phyloP scores from a whole-genome alignment of 2,797 vertebrate species.

The Lacerta viridis region DNA sequence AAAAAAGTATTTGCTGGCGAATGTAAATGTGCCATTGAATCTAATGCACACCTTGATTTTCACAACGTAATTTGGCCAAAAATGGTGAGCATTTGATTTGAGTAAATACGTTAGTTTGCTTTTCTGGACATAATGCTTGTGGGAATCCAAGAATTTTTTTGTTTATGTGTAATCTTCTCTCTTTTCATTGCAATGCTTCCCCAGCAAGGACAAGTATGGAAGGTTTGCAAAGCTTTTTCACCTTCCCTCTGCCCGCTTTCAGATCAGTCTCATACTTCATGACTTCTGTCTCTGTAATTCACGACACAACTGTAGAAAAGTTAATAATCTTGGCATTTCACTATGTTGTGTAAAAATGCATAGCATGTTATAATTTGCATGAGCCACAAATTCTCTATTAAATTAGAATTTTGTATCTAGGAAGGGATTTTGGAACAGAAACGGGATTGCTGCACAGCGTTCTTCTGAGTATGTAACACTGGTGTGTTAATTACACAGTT shows the following conservation, averaged over 20 bases:
- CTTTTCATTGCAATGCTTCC: constrained; percentile 99
- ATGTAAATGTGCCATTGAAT: too few species aligned
- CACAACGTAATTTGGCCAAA: too few species aligned
- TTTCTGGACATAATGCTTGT: constrained; percentile 80
- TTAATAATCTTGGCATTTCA: constrained; percentile 59
- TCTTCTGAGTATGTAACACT: constrained; percentile 61
- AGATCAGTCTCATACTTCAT: constrained; percentile 88
- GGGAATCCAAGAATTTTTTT: constrained; percentile 81
- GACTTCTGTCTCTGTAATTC: constrained; percentile 86
- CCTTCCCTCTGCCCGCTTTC: constrained; percentile 92
- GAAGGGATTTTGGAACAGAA: constrained; percentile 50
- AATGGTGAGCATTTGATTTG: too few species aligned
- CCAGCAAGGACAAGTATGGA: constrained; percentile 99
- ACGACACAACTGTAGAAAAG: constrained; percentile 78
- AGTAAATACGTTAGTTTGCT: constrained; percentile 68
- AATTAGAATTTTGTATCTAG: constrained; percentile 51
- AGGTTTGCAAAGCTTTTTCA: constrained; percentile 99
- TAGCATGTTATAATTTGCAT: constrained; percentile 78
- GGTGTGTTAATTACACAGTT: constrained; percentile 55
- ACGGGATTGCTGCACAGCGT: constrained; percentile 17
- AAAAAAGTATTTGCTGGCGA: too few species aligned
- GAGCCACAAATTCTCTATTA: constrained; percentile 60
- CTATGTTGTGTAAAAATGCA: constrained; percentile 61
- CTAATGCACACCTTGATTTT: too few species aligned
- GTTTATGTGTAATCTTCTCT: constrained; percentile 96